Base-by-base conservation (phyloP, 2,797 vertebrate species). In the Phyllotis vaccarum region DNA sequence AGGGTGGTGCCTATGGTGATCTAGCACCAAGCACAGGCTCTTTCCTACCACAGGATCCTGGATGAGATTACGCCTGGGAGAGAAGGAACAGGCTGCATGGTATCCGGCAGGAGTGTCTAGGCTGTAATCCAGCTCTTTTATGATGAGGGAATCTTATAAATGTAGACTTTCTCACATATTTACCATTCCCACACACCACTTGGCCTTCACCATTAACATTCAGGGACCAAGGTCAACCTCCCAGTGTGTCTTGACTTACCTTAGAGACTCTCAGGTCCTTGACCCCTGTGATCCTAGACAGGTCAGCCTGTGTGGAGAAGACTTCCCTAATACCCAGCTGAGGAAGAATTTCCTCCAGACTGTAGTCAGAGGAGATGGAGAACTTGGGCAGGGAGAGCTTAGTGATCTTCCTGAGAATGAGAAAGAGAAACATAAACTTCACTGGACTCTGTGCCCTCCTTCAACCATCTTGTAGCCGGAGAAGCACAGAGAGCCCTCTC, bases 361-460 rank as follows among this genome's bases (percentile, higher is more conserved):
- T 0, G 4, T 95, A 94, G 17, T 68, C 6, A 0, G 83, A 7
- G 2, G 88, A 93, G 83, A 97, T 64, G 34, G 96, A 96, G 66
- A 98, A 97, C 78, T 86, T 97, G 3, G 97, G 98, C 40, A 98
- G 40, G 21, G 6, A 19, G 34, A 97, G 64, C 0, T 89, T 17
- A 1, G 85, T 6, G 5, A 89, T 75, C 5, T 0, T 0, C 1
- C 91, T 97, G 64, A 52, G 72, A 76, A 76, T 3, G 19, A 34
- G 29, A 40, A 31, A 16, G 34, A 9, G 5, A 34, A 2, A 12
- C 0, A 0, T 40, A n/a, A 56, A 0, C 5, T 0, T 11, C 27
- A 6, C 8, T 5, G 5, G 27, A 46, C 14, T 9, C 1, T 31
- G 29, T 27, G 46, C 3, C 0, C 13, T 66, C 31, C 46, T 9